Percentiles rank a stretch among this genome's conserved stretches.
Evolutionary conservation across 2,113 vertebrate genomes (phyloP).

Genomic region (Procavia capensis): DNA sequence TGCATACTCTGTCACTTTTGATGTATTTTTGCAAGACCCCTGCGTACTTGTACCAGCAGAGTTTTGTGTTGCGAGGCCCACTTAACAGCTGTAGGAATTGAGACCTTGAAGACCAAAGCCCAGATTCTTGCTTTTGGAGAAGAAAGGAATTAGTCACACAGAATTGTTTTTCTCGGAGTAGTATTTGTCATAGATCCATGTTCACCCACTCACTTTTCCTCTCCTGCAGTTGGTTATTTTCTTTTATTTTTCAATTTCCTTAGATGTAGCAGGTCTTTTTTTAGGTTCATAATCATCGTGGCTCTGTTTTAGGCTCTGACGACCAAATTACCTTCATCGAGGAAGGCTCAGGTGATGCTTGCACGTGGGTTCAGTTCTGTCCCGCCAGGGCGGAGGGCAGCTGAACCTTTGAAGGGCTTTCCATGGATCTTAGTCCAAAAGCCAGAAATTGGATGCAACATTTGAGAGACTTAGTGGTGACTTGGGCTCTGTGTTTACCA

Average conservation of each 20-base stretch:
- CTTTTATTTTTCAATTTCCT: conserved; percentile 56
- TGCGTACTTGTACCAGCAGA: conserved; percentile 34
- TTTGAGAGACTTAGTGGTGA: neutral
- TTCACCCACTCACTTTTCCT: conserved; percentile 79
- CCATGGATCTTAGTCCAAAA: conserved; percentile 30
- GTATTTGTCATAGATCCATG: conserved; percentile 80
- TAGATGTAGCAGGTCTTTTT: neutral
- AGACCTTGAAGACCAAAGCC: conserved; percentile 58
- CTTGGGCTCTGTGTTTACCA: neutral
- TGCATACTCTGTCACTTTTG: conserved; percentile 31
- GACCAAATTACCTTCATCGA: conserved; percentile 61
- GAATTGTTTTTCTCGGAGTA: conserved; percentile 77
- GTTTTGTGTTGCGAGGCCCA: conserved; percentile 46
- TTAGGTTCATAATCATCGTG: conserved; percentile 35
- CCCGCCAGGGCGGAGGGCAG: conserved; percentile 41
- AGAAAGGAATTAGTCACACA: conserved; percentile 80
- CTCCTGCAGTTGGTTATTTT: conserved; percentile 60
- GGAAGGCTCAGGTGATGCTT: conserved; percentile 21
- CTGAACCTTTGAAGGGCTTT: conserved; percentile 32
- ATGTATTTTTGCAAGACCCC: conserved; percentile 42
- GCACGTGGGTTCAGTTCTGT: neutral
- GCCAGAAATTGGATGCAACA: neutral
- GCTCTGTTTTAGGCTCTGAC: conserved; percentile 57
- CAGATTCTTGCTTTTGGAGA: conserved; percentile 76
- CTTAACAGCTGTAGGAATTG: conserved; percentile 67